Conservation (phyloP, 2,113 vertebrate species). For the Bufo bufo region DNA sequence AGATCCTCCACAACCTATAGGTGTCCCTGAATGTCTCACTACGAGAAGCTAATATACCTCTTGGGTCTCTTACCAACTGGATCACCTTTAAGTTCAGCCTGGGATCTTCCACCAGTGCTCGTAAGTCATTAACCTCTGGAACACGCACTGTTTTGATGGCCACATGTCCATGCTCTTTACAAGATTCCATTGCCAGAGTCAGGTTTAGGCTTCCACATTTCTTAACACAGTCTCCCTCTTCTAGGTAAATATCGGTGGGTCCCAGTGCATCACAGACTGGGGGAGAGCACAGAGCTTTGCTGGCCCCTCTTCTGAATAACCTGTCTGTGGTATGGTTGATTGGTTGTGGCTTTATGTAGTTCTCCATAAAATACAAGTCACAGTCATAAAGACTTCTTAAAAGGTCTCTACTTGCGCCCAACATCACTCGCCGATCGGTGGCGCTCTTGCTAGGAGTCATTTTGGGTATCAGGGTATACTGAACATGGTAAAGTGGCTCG, state of each 20-base stretch:
- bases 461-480: conserved; percentile 88
- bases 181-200: conserved; percentile 86
- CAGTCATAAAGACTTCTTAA: conserved; percentile 91
- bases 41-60: conserved; percentile 90
- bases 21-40: conserved; percentile 96
- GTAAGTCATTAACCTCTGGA: conserved; percentile 87
- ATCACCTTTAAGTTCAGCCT: conserved; percentile 94
- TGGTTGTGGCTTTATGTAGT: conserved; percentile 91
- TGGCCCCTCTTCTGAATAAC: conserved; percentile 91
- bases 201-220: conserved; percentile 87
- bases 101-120: conserved; percentile 90
- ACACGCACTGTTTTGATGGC: conserved; percentile 95
- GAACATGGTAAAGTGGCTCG: conserved; percentile 95
- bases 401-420: conserved; percentile 91
- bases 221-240: conserved; percentile 93
- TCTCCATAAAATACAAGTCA: conserved; percentile 92
- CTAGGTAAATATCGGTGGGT: conserved; percentile 76
- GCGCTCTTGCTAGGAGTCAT: conserved; percentile 81
- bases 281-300: conserved; percentile 87
- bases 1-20: conserved; percentile 93
- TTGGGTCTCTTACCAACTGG: conserved; percentile 92
- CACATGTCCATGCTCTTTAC: conserved; percentile 84
- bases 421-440: conserved; percentile 84
- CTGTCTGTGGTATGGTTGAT: conserved; percentile 90
- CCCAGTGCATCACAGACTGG: conserved; percentile 85